Evolutionary conservation across 2,113 vertebrate species (phyloP).

Genomic region (Gorsachius goisagi): DNA sequence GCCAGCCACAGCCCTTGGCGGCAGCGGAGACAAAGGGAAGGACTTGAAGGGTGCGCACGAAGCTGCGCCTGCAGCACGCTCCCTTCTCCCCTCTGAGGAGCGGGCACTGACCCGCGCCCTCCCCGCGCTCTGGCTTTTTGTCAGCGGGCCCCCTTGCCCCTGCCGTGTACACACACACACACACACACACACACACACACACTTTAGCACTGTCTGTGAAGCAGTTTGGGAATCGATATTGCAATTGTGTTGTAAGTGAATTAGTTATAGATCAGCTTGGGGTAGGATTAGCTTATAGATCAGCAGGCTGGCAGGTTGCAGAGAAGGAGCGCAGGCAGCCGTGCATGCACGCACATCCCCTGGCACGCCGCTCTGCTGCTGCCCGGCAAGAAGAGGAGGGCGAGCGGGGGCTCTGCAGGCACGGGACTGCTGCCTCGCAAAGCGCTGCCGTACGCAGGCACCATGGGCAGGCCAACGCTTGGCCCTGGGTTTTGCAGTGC

Average conservation of each 20-base stretch:
- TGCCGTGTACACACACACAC: neutral
- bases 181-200: neutral
- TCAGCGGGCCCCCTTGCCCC: neutral
- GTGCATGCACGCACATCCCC: neutral
- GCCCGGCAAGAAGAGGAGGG: neutral
- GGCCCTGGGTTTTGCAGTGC: neutral
- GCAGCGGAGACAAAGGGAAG: neutral
- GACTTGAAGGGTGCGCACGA: neutral
- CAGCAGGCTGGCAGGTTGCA: slow-evolving; percentile 61
- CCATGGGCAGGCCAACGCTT: accelerated
- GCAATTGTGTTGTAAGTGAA: slow-evolving; percentile 75
- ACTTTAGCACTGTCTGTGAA: slow-evolving; percentile 65
- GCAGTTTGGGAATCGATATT: slow-evolving; percentile 70
- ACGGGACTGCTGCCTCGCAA: neutral
- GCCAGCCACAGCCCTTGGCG: neutral
- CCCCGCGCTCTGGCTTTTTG: neutral
- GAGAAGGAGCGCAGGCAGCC: neutral
- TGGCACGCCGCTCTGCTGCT: neutral
- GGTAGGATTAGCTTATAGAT: slow-evolving; percentile 71
- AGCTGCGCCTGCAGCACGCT: neutral
- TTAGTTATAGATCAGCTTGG: slow-evolving; percentile 75
- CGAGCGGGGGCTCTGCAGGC: neutral
- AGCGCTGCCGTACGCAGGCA: accelerated
- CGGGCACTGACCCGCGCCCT: neutral
- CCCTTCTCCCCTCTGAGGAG: neutral